Percentiles rank a stretch among this genome's conserved stretches.
phyloP scores from a whole-genome alignment of 2,888 invertebrate species.

The Noctua fimbriata region DNA sequence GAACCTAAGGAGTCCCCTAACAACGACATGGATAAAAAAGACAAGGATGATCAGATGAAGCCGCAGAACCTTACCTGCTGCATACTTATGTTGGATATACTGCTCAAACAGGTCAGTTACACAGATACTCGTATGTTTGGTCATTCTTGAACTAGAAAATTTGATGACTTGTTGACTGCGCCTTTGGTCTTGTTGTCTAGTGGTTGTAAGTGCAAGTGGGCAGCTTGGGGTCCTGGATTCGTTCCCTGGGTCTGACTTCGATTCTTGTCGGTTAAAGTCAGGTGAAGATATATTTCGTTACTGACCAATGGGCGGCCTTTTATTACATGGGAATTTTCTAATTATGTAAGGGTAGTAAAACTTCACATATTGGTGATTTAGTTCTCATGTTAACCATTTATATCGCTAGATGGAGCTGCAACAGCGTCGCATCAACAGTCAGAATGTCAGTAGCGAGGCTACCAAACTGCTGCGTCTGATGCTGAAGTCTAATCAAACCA shows the following conservation, averaged over 20 bases:
- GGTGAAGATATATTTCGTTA: background rate
- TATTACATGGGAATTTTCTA: background rate
- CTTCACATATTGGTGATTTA: background rate
- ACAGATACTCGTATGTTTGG: background rate
- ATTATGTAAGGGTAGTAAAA: background rate
- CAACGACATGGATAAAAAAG: conserved; percentile 77
- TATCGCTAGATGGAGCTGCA: conserved; percentile 83
- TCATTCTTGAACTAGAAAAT: background rate
- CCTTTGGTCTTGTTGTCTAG: background rate
- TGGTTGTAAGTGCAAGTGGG: too few species aligned
- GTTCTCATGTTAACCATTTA: background rate
- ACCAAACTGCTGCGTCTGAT: conserved; percentile 85
- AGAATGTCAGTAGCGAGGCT: conserved; percentile 86
- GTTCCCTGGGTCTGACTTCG: background rate
- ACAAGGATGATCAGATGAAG: conserved; percentile 89
- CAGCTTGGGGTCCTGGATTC: background rate
- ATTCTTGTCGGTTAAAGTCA: background rate
- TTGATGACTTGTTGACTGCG: background rate
- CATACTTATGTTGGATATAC: conserved; percentile 98
- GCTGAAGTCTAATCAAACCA: conserved; percentile 85
- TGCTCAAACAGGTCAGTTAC: conserved; percentile 95
- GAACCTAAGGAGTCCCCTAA: conserved; percentile 77
- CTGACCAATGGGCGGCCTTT: background rate
- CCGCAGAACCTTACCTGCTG: conserved; percentile 97
- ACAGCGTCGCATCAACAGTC: conserved; percentile 83